These are phyloP conservation scores for Babylonia areolata DNA, from an alignment of 1,140 invertebrate species.

Conservation along the genomic window DNA sequence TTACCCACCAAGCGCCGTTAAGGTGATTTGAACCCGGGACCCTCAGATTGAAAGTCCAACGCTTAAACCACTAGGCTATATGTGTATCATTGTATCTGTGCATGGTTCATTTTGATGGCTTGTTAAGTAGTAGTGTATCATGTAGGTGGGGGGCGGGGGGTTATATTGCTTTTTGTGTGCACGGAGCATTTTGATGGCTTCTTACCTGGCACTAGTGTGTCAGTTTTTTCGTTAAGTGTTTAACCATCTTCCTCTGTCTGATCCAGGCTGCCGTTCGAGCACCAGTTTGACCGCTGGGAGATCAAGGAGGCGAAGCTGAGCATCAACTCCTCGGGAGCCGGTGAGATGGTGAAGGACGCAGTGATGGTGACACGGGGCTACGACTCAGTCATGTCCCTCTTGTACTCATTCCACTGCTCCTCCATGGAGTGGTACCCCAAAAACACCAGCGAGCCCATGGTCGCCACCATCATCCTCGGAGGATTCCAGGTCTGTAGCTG, in stretches of 20 bases:
- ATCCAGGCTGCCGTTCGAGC: neutral
- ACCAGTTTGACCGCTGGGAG: slow-evolving; percentile 32
- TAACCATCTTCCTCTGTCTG: neutral
- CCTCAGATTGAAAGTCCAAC: too few species aligned
- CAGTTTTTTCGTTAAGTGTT: too few species aligned
- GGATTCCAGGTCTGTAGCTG: slow-evolving; percentile 41
- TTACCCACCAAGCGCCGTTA: too few species aligned
- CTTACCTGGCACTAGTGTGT: too few species aligned
- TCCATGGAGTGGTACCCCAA: slow-evolving; percentile 31
- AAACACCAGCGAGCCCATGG: neutral
- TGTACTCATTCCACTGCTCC: slow-evolving; percentile 51
- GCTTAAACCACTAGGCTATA: too few species aligned
- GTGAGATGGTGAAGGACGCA: neutral
- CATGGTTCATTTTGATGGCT: too few species aligned
- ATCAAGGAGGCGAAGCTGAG: neutral
- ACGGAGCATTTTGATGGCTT: too few species aligned
- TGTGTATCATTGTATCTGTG: too few species aligned
- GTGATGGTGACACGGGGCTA: slow-evolving; percentile 16
- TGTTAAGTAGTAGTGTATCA: too few species aligned
- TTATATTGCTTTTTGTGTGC: too few species aligned
- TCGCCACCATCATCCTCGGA: neutral
- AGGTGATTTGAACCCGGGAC: too few species aligned
- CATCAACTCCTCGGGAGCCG: neutral
- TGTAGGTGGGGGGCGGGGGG: too few species aligned
- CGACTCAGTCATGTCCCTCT: slow-evolving; percentile 32